Evolutionary conservation across 2,888 invertebrate genomes (phyloP).

Genomic region (Pristionchus arcanus): DNA sequence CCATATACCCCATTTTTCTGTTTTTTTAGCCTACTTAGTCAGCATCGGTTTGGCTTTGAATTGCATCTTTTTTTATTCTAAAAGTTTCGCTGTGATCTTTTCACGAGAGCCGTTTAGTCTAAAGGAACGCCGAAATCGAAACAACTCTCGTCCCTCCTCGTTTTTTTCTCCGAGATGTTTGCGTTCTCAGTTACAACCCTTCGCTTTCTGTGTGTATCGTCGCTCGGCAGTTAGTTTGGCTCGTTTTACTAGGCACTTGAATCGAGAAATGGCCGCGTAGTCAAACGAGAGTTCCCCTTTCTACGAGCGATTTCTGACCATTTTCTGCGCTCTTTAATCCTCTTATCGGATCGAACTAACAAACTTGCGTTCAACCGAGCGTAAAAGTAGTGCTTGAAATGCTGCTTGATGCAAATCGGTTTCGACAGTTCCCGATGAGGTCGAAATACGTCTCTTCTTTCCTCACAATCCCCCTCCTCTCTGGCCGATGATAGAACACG

Average conservation of each 20-base stretch:
- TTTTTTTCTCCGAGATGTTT: slow-evolving; percentile 31
- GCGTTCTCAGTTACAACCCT: slow-evolving; percentile 41
- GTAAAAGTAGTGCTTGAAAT: neutral
- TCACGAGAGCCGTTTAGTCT: neutral
- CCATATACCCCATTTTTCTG: too few relatives aligned
- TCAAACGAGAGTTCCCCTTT: neutral
- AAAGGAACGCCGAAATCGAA: neutral
- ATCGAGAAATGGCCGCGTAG: neutral
- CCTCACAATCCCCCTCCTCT: too few relatives aligned
- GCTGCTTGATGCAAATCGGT: neutral
- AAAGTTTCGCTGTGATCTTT: neutral
- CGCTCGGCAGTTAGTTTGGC: slow-evolving; percentile 22
- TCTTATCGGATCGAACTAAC: neutral
- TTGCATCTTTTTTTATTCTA: too few relatives aligned
- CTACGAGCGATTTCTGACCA: neutral
- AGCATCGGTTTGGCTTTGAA: too few relatives aligned
- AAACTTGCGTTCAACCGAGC: neutral
- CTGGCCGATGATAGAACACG: too few relatives aligned
- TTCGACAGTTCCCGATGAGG: neutral
- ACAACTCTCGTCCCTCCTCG: neutral
- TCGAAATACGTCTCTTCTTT: neutral
- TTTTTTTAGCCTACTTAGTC: neutral
- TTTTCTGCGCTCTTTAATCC: neutral
- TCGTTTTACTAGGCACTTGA: slow-evolving; percentile 48
- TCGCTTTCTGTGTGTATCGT: neutral